Conservation (phyloP, 2,113 vertebrate species). For the Crotalus viridis region DNA sequence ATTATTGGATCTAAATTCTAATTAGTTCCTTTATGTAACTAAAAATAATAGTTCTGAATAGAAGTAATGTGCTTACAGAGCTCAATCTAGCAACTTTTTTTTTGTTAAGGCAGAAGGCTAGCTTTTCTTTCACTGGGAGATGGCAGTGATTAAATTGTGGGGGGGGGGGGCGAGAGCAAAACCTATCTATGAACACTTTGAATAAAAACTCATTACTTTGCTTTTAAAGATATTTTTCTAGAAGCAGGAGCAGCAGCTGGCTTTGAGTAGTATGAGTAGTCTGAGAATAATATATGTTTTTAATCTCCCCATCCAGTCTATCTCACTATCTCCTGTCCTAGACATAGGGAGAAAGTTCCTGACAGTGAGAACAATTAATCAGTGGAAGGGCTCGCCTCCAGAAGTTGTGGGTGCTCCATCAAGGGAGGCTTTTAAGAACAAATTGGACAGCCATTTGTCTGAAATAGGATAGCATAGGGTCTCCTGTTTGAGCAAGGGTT, state of each 20-base stretch:
- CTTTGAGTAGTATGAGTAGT: not conserved
- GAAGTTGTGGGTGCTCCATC: not conserved
- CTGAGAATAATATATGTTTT: too few relatives aligned
- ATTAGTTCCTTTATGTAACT: conserved; percentile 70
- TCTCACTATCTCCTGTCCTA: too few relatives aligned
- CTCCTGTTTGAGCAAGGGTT: too few relatives aligned
- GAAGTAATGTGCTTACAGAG: conserved; percentile 63
- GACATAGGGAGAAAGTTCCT: not conserved
- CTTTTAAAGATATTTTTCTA: not conserved
- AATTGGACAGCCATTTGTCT: not conserved
- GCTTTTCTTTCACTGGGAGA: conserved; percentile 15
- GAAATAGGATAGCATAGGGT: not conserved
- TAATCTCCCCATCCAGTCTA: not conserved
- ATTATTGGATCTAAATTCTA: conserved; percentile 71
- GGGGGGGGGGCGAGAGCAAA: accelerated
- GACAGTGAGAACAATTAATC: not conserved
- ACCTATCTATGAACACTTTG: not conserved
- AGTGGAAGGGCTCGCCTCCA: not conserved
- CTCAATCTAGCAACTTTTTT: conserved; percentile 42
- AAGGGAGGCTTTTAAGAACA: not conserved
- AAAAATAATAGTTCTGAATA: conserved; percentile 60
- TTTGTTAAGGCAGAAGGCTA: conserved; percentile 28
- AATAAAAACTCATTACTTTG: not conserved
- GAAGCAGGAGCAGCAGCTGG: not conserved
- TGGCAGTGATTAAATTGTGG: conserved; percentile 2